Percentiles rank a stretch among this genome's conserved stretches.
phyloP scores from a whole-genome alignment of 2,113 vertebrate species.

The Cyprinodon brontotheroides region DNA sequence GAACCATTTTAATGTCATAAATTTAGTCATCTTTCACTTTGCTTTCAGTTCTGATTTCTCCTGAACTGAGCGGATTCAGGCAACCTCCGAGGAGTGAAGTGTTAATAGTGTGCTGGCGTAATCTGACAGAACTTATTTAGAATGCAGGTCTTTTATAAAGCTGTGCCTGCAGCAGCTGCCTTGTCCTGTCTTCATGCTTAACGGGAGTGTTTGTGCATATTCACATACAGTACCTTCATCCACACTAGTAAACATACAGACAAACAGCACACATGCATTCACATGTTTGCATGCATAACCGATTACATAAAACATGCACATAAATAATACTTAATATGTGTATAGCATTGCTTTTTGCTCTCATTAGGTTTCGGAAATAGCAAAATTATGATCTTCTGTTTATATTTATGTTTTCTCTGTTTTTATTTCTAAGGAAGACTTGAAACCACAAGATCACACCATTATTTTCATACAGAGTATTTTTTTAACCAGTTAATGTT shows the following conservation, averaged over 20 bases:
- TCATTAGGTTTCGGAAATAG: background rate
- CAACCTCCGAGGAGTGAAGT: constrained; percentile 51
- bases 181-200: constrained; percentile 47
- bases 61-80: constrained; percentile 45
- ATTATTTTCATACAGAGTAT: too few species aligned
- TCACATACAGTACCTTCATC: constrained; percentile 25
- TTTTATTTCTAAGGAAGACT: constrained; percentile 35
- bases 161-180: constrained; percentile 63
- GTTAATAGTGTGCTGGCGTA: constrained; percentile 57
- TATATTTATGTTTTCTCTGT: constrained; percentile 13
- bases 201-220: constrained; percentile 30
- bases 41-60: constrained; percentile 19
- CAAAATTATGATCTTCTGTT: constrained; percentile 24
- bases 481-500: too few species aligned
- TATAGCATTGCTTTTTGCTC: background rate
- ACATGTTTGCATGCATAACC: background rate
- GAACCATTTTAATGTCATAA: background rate
- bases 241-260: background rate
- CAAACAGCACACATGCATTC: background rate
- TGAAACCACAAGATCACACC: background rate
- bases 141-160: constrained; percentile 61
- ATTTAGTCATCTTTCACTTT: constrained; percentile 25
- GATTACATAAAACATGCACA: background rate
- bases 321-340: background rate
- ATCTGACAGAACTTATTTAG: constrained; percentile 71